Conservation (phyloP, 1,140 invertebrate species). For the Aphelinus atriplicis region DNA sequence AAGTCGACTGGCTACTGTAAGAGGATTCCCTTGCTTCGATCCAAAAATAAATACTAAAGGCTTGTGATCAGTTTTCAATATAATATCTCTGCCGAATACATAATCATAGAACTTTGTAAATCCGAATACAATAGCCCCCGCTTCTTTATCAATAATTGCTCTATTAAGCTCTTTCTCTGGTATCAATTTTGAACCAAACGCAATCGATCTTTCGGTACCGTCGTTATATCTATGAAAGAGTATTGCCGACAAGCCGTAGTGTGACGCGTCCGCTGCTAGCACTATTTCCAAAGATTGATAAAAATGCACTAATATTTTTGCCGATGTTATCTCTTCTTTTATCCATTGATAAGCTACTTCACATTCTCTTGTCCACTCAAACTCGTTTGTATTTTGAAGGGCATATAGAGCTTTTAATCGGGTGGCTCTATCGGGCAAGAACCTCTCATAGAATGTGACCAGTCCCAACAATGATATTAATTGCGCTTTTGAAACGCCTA, state of each 20-base stretch:
- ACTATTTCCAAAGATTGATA: slow-evolving; percentile 39
- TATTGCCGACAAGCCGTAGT: slow-evolving; percentile 24
- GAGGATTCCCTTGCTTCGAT: slow-evolving; percentile 35
- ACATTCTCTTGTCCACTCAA: slow-evolving; percentile 31
- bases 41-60: slow-evolving; percentile 26
- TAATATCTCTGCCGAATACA: slow-evolving; percentile 59
- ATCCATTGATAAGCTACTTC: slow-evolving; percentile 31
- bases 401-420: slow-evolving; percentile 14
- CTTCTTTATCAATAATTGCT: slow-evolving; percentile 21
- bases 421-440: not conserved
- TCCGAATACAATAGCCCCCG: too few species aligned
- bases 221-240: slow-evolving; percentile 4
- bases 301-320: slow-evolving; percentile 43
- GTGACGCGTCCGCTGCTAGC: slow-evolving; percentile 41
- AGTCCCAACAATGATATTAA: slow-evolving; percentile 46
- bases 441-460: not conserved
- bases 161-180: slow-evolving; percentile 29
- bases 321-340: slow-evolving; percentile 9
- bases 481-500: too few species aligned
- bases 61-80: slow-evolving; percentile 57
- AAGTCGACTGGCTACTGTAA: slow-evolving; percentile 43
- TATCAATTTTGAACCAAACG: slow-evolving; percentile 18
- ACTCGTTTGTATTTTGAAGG: not conserved
- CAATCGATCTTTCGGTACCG: slow-evolving; percentile 46
- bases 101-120: slow-evolving; percentile 56